Base-by-base conservation (phyloP, 30 jellyfish, hydroid and myxozoan species). In the Turritopsis dohrnii region DNA sequence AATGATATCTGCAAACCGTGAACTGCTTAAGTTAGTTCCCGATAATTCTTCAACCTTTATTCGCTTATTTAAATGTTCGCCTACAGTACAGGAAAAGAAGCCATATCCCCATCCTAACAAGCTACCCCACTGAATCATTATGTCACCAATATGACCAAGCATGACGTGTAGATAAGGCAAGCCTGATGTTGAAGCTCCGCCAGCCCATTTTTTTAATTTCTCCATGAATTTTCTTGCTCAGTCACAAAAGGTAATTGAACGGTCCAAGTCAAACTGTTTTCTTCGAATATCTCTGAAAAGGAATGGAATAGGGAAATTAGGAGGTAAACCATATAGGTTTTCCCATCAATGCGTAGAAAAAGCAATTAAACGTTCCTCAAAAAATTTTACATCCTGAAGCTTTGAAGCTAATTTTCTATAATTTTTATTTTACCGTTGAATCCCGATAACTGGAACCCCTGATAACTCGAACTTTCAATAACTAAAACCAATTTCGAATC, bases 51-150 rank as follows among this genome's bases (percentile, higher is more conserved):
- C n/a, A 18, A 54, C 72, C n/a, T 54, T 54, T 16, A 54, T 54
- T 54, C 72, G 18, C n/a, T 54, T 54, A 54, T 54, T 54, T n/a
- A 54, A n/a, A 54, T 54, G 72, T n/a, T 54, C 72, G n/a, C 72
- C 72, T 16, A n/a, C 72, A 54, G 72, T 54, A 54, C 72, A 54
- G 18, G 72, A 54, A 54, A 54, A 54, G 72, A 54, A 18, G n/a
- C 72, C 72, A 54, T 54, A 54, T 54, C 72, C 72, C 72, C 72
- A 54, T 16, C n/a, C n/a, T 16, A n/a, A 16, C n/a, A 54, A n/a
- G 19, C n/a, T 54, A 16, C n/a, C 19, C 72, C 72, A 54, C n/a
- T 16, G n/a, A 18, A 54, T n/a, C 72, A 54, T 54, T 18, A 54
- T 16, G 19, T 54, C 72, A 16, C 72, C 72, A 54, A 54, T 54